Evolutionary conservation across 1,140 invertebrate species (phyloP).

Genomic region (Drosophila saltans): DNA sequence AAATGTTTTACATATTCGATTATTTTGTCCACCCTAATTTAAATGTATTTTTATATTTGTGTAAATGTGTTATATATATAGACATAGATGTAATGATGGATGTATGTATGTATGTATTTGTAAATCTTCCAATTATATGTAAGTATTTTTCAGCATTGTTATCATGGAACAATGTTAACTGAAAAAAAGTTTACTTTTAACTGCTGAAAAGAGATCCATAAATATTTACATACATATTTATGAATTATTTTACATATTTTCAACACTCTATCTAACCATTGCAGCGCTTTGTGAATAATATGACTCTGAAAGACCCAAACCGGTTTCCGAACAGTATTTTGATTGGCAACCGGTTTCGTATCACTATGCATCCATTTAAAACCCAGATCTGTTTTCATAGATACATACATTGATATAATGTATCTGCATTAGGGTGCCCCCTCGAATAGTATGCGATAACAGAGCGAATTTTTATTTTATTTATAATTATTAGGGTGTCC

Average conservation of each 20-base stretch:
- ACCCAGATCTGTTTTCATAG: conserved; percentile 2
- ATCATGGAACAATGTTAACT: conserved; percentile 1
- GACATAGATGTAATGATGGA: too few relatives aligned
- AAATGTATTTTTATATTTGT: conserved; percentile 22
- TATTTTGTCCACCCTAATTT: conserved; percentile 42
- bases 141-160: too few relatives aligned
- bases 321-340: not conserved
- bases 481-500: too few relatives aligned
- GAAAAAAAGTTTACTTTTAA: not conserved
- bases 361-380: conserved; percentile 3
- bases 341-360: not conserved
- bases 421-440: not conserved
- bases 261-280: not conserved
- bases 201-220: conserved; percentile 2
- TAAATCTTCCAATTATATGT: too few relatives aligned
- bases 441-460: not conserved
- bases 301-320: not conserved
- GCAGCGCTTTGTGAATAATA: not conserved
- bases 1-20: conserved; percentile 11
- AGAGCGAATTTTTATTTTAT: too few relatives aligned
- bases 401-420: conserved; percentile 11
- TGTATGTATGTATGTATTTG: not conserved
- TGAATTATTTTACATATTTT: conserved; percentile 3
- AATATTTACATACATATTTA: not conserved
- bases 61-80: conserved; percentile 12